Base-by-base conservation (phyloP, 2,113 vertebrate species). In the Etheostoma spectabile region DNA sequence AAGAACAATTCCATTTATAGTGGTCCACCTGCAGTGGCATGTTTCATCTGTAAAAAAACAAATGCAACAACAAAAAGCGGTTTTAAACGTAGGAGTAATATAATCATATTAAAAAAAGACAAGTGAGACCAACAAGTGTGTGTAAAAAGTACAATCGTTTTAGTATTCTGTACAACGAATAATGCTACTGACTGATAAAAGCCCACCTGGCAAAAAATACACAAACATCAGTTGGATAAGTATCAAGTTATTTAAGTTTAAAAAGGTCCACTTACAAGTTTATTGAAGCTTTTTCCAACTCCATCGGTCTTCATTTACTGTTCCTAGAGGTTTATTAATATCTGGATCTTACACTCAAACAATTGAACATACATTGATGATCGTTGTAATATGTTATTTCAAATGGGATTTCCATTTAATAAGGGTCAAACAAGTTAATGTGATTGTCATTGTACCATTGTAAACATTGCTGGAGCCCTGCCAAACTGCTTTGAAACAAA, bases 361-460 rank as follows among this genome's bases (percentile, higher is more conserved):
- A 35, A 8, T 30, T 19, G 24, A 15, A 33, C 35, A 60, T 33
- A 57, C 4, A 22, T 10, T 38, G 0, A 57, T 45, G 5, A 16
- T 16, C 3, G 19, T 5, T 79, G 18, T 18, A 22, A 51, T 22
- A 5, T n/a, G 13, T 8, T 56, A 52, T 62, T 61, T 2, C 5
- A 56, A 72, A 38, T 19, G 13, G 19, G 1, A 63, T 38, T 66
- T 81, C 27, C 10, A 5, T 77, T 53, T 38, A 38, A 72, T 27
- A 64, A 55, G 30, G 6, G 42, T 49, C n/a, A 71, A 65, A 76
- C n/a, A 48, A 33, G 48, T 42, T 55, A 1, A 51, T 52, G 21
- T 77, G 87, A 92, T 90, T 89, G 85, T 89, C 81, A 16, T 10
- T 59, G 8, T 65, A 53, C n/a, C 45, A 18, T 8, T 73, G 68